Evolutionary conservation across 2,888 invertebrate genomes (phyloP).

Genomic region (Caradrina kadenii): DNA sequence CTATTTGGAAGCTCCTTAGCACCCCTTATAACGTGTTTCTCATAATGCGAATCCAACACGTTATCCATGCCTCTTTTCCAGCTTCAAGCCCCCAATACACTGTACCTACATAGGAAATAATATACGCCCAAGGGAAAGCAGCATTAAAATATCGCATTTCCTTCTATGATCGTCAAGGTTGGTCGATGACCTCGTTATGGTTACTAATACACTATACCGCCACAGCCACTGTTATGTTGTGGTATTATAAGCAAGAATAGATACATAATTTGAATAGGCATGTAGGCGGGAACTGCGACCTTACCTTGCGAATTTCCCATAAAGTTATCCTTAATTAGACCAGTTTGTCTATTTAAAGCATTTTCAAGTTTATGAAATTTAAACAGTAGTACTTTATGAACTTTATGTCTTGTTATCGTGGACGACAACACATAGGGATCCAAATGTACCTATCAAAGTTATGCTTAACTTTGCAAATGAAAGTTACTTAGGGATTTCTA

Average conservation of each 20-base stretch:
- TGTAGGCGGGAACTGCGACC: background rate
- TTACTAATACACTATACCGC: background rate
- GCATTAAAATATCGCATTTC: conserved; percentile 42
- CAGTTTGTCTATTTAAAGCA: conserved; percentile 23
- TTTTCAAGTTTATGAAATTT: conserved; percentile 9
- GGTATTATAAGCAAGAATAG: background rate
- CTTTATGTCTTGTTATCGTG: no score
- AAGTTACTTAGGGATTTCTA: no score
- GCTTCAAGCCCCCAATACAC: conserved; percentile 1
- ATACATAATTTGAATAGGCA: background rate
- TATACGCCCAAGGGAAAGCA: conserved; percentile 22
- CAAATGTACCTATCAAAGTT: no score
- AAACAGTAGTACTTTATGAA: no score
- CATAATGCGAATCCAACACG: conserved; percentile 6
- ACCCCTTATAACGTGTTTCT: background rate
- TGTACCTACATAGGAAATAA: conserved; percentile 34
- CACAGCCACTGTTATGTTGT: conserved; percentile 6
- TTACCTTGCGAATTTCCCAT: conserved; percentile 14
- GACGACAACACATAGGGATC: no score
- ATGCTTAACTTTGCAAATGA: no score
- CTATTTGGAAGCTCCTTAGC: background rate
- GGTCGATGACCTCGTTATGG: conserved; percentile 32
- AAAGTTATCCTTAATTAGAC: conserved; percentile 19
- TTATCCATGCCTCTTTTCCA: background rate
- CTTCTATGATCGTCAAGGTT: conserved; percentile 38